phyloP scores from a whole-genome alignment of 2,888 invertebrate species.

The Volucella inflata region DNA sequence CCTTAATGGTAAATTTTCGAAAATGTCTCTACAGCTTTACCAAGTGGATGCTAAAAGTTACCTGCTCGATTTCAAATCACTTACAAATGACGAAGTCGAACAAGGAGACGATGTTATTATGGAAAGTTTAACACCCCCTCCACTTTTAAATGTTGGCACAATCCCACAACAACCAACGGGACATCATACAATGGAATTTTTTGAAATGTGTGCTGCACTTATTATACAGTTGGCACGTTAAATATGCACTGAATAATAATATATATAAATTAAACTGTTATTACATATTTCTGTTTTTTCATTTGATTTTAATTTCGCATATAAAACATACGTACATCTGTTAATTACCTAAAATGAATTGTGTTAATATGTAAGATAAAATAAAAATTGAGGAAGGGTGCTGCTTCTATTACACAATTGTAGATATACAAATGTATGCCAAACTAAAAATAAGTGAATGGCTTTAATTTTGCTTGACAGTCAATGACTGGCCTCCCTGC shows the following conservation, averaged over 20 bases:
- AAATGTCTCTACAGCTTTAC: slow-evolving; percentile 99
- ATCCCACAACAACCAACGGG: slow-evolving; percentile 85
- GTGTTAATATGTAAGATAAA: no score
- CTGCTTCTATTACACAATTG: no score
- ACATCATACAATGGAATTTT: slow-evolving; percentile 99
- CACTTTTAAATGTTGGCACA: slow-evolving; percentile 78
- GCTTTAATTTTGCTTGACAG: no score
- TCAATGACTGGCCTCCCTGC: no score
- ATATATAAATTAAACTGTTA: neutral
- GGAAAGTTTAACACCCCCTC: slow-evolving; percentile 83
- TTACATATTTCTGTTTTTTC: slow-evolving; percentile 10
- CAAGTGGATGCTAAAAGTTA: slow-evolving; percentile 99
- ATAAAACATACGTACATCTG: no score
- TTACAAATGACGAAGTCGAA: slow-evolving; percentile 90
- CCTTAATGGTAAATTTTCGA: slow-evolving; percentile 92
- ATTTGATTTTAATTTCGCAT: neutral
- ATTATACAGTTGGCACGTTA: slow-evolving; percentile 98
- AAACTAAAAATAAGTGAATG: no score
- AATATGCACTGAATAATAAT: slow-evolving; percentile 64
- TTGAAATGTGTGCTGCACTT: slow-evolving; percentile 99
- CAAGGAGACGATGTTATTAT: slow-evolving; percentile 84
- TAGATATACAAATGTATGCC: no score
- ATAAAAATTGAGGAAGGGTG: no score
- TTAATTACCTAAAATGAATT: no score
- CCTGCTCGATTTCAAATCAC: slow-evolving; percentile 98